Conservation (phyloP, 2,113 vertebrate genomes). For the Colius striatus region DNA sequence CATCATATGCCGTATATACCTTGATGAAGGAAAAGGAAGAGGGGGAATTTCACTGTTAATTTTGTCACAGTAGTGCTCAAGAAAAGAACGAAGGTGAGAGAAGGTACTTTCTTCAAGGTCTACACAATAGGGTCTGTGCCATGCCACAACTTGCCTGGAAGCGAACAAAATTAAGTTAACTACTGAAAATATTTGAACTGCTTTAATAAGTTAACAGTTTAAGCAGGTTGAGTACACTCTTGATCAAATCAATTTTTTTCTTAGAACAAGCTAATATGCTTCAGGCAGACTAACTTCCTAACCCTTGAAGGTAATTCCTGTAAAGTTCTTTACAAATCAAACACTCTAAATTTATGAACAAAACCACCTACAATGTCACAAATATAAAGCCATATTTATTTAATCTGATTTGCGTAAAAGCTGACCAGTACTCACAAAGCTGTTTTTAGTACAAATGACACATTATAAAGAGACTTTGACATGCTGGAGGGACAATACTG, state of each 20-base stretch:
- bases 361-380: background rate
- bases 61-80: slow-evolving; percentile 95
- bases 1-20: slow-evolving; percentile 72
- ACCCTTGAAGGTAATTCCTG: background rate
- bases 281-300: background rate
- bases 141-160: slow-evolving; percentile 93
- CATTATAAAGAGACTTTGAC: background rate
- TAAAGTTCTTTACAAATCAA: background rate
- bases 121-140: slow-evolving; percentile 97
- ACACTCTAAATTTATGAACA: background rate
- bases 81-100: slow-evolving; percentile 91
- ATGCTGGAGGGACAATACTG: background rate
- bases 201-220: background rate
- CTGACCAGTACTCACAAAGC: background rate
- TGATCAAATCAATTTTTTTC: background rate
- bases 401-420: background rate
- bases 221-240: background rate
- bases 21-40: slow-evolving; percentile 91
- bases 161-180: background rate
- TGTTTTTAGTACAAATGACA: background rate
- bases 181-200: background rate
- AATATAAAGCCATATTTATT: background rate
- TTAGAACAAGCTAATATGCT: background rate
- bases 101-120: slow-evolving; percentile 98
- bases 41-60: slow-evolving; percentile 91